A percentile compares a stretch with the other conserved stretches of the same genome.
Evolutionary conservation across 1,140 invertebrate species (phyloP).

Genomic region (Fopius arisanus): DNA sequence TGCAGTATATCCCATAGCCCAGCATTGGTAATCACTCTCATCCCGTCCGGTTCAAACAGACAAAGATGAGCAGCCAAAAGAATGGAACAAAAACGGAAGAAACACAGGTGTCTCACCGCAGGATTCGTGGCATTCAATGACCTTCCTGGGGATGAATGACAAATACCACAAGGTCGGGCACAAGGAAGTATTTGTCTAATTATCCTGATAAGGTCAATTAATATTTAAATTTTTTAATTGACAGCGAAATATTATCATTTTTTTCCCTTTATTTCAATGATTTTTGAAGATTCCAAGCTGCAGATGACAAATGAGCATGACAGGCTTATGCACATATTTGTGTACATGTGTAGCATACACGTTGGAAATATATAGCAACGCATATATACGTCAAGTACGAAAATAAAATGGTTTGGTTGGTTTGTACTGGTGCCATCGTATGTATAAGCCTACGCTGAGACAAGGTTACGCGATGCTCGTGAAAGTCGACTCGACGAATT

Average conservation of each 20-base stretch:
- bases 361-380: background rate
- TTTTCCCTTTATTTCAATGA: background rate
- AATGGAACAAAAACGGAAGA: background rate
- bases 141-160: conserved; percentile 3
- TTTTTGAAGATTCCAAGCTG: background rate
- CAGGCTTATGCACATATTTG: background rate
- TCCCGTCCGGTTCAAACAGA: conserved; percentile 24
- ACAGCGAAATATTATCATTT: too few relatives aligned
- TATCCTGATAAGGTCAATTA: background rate
- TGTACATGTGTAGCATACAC: background rate
- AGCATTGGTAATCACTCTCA: conserved; percentile 39
- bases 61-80: conserved; percentile 6
- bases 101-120: background rate
- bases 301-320: background rate
- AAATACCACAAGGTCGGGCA: background rate
- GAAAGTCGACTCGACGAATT: conserved; percentile 53
- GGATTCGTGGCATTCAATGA: background rate
- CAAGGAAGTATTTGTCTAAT: background rate
- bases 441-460: background rate
- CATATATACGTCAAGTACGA: background rate
- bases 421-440: background rate
- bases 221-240: too few relatives aligned
- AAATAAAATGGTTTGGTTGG: background rate
- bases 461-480: conserved; percentile 51
- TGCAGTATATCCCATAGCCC: conserved; percentile 58